phyloP scores from a whole-genome alignment of 2,113 vertebrate genomes.

The Periophthalmodon schlosseri region DNA sequence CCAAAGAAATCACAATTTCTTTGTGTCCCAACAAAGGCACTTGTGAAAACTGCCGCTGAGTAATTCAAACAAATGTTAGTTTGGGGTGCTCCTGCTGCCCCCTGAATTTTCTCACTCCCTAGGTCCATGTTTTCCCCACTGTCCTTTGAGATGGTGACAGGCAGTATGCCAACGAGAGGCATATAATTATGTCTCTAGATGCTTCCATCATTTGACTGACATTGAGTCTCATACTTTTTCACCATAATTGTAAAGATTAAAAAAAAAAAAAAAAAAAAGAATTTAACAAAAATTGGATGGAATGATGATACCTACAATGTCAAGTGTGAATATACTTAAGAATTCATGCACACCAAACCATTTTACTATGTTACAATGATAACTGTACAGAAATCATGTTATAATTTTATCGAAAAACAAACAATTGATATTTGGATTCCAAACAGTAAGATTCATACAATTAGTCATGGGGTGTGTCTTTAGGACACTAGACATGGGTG shows the following conservation, averaged over 20 bases:
- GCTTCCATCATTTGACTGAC: constrained; percentile 33
- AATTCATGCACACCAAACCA: constrained; percentile 30
- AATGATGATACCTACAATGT: constrained; percentile 41
- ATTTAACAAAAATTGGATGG: constrained; percentile 49
- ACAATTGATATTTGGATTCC: constrained; percentile 12
- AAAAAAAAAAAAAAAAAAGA: constrained; percentile 45
- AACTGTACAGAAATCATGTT: constrained; percentile 30
- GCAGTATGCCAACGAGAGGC: constrained; percentile 26
- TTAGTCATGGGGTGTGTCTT: constrained; percentile 13
- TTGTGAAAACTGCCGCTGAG: constrained; percentile 59
- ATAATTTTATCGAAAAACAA: not conserved
- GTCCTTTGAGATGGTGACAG: constrained; percentile 47
- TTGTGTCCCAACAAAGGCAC: constrained; percentile 71
- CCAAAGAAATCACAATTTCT: constrained; percentile 73
- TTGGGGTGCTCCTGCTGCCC: constrained; percentile 71
- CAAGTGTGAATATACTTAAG: constrained; percentile 41
- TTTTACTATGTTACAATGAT: constrained; percentile 23
- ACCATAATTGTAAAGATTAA: constrained; percentile 38
- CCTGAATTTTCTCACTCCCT: constrained; percentile 56
- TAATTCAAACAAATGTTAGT: constrained; percentile 73
- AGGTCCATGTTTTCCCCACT: constrained; percentile 42
- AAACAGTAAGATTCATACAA: constrained; percentile 14
- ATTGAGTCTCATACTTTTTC: constrained; percentile 34
- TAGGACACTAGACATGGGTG: constrained; percentile 24
- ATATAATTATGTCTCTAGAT: constrained; percentile 25